A percentile compares a stretch with the other conserved stretches of the same genome.
These are phyloP conservation scores for Calameuta filiformis DNA, from an alignment of 2,888 invertebrate genomes.

Conservation along the genomic window DNA sequence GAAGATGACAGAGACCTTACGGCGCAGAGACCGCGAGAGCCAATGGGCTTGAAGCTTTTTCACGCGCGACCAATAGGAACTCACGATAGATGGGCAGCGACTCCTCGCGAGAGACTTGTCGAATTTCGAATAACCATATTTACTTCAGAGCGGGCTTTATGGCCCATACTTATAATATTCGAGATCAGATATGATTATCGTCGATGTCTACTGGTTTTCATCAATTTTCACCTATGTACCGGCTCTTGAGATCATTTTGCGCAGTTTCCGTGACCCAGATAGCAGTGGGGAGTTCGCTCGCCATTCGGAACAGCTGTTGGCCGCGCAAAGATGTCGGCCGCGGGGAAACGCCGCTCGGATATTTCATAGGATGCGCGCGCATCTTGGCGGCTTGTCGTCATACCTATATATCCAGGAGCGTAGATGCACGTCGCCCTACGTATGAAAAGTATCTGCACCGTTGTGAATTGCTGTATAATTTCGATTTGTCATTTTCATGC, in stretches of 20 bases:
- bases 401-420: slow-evolving; percentile 18
- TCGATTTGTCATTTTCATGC: neutral
- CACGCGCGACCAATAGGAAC: slow-evolving; percentile 53
- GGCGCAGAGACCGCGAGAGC: neutral
- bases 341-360: slow-evolving; percentile 56
- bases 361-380: slow-evolving; percentile 60
- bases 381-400: slow-evolving; percentile 62
- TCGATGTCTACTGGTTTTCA: neutral
- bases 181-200: neutral
- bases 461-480: neutral
- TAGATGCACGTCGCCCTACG: neutral
- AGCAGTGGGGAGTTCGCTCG: slow-evolving; percentile 62
- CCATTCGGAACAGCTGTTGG: slow-evolving; percentile 64
- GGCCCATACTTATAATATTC: neutral
- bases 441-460: neutral
- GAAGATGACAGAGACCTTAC: neutral
- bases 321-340: slow-evolving; percentile 60
- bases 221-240: neutral
- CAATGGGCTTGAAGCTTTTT: slow-evolving; percentile 39
- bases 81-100: slow-evolving; percentile 53
- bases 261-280: slow-evolving; percentile 66
- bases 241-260: slow-evolving; percentile 44
- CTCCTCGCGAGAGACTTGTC: neutral
- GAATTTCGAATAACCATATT: neutral
- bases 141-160: neutral